Evolutionary conservation across 2,113 vertebrate species (phyloP).

Genomic region (Lucifuga dentata): DNA sequence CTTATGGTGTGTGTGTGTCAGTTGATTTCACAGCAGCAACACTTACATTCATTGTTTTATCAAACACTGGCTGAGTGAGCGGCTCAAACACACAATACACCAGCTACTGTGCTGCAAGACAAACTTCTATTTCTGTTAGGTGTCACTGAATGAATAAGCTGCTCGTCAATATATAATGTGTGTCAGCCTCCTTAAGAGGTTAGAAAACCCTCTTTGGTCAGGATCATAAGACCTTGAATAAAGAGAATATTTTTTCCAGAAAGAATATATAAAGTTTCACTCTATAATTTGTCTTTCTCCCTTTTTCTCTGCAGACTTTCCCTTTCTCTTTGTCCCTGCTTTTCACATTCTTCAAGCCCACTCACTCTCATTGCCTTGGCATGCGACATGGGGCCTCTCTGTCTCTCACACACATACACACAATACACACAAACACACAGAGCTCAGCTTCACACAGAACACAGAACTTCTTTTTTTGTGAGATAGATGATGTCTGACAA

Average conservation of each 20-base stretch:
- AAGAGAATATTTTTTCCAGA: background rate
- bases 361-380: slow-evolving; percentile 51
- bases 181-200: too few species aligned
- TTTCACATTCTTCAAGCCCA: slow-evolving; percentile 63
- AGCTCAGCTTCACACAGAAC: slow-evolving; percentile 37
- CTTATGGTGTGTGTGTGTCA: background rate
- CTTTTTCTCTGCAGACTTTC: slow-evolving; percentile 5
- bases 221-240: background rate
- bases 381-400: slow-evolving; percentile 19
- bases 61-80: slow-evolving; percentile 17
- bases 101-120: slow-evolving; percentile 40
- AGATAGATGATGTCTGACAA: slow-evolving; percentile 3
- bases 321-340: background rate
- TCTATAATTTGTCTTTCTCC: slow-evolving; percentile 1
- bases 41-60: slow-evolving; percentile 35
- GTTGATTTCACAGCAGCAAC: slow-evolving; percentile 6
- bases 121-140: slow-evolving; percentile 54
- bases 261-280: background rate
- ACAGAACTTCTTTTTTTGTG: slow-evolving; percentile 46
- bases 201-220: background rate
- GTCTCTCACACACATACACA: slow-evolving; percentile 16
- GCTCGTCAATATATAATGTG: background rate
- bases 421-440: background rate
- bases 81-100: slow-evolving; percentile 43
- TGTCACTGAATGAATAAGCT: slow-evolving; percentile 29